Conservation (phyloP, 2,797 vertebrate species). For the Melopsittacus undulatus region DNA sequence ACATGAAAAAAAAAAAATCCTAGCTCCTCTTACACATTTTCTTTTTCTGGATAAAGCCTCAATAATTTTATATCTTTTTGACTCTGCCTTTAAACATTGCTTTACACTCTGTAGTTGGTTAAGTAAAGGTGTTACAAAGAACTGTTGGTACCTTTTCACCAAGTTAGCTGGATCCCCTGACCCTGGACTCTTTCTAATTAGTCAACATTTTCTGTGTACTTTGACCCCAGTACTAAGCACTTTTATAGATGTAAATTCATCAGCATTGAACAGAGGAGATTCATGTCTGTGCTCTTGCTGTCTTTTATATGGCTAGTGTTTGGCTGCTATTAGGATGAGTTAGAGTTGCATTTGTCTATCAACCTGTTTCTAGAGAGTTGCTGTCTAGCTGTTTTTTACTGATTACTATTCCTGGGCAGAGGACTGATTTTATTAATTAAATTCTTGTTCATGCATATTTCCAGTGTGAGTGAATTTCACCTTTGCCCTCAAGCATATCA, state of each 20-base stretch:
- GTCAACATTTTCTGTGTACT: not conserved
- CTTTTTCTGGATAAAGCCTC: not conserved
- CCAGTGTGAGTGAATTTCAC: not conserved
- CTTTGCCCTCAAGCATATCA: not conserved
- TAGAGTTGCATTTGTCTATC: not conserved
- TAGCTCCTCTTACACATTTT: not conserved
- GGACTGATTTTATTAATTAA: not conserved
- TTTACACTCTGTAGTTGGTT: not conserved
- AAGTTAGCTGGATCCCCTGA: not conserved
- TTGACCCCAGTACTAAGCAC: not conserved
- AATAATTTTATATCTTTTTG: not conserved
- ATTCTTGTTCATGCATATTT: not conserved
- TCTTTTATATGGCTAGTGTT: not conserved
- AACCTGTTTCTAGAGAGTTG: not conserved
- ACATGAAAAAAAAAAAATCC: not conserved
- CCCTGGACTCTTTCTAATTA: not conserved
- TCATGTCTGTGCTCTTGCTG: not conserved
- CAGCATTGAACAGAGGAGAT: not conserved
- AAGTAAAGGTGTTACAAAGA: not conserved
- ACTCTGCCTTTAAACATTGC: not conserved
- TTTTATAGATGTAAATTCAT: not conserved
- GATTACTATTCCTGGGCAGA: not conserved
- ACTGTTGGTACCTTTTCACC: not conserved
- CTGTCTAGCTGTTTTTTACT: not conserved
- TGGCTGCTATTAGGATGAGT: not conserved